Conservation (phyloP, 1,140 invertebrate genomes). For the Caenorhabditis tropicalis region DNA sequence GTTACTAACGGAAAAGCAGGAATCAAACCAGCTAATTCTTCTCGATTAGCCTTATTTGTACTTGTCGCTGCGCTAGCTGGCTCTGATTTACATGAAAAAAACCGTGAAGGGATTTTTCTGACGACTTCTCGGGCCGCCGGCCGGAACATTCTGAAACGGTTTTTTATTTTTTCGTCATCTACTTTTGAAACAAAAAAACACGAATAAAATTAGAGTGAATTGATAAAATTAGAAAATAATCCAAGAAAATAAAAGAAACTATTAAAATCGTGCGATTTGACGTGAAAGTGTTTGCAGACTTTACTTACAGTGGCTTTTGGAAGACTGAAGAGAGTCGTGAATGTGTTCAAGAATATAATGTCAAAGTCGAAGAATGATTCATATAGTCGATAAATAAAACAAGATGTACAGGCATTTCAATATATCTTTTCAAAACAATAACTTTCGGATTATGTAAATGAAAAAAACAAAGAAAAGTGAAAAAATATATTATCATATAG, state of each 20-base stretch:
- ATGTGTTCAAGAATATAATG: too few species aligned
- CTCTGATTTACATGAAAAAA: conserved; percentile 23
- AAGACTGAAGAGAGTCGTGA: too few species aligned
- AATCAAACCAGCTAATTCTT: background rate
- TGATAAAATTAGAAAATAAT: too few species aligned
- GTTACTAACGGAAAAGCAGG: conserved; percentile 37
- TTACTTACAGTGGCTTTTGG: too few species aligned
- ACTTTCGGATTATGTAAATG: too few species aligned
- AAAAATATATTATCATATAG: too few species aligned
- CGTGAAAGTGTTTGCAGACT: conserved; percentile 16
- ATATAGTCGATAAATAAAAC: too few species aligned
- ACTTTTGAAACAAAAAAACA: too few species aligned
- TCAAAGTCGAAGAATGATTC: too few species aligned
- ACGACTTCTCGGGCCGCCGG: background rate
- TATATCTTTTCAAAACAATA: too few species aligned
- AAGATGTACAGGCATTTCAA: too few species aligned
- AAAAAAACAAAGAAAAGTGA: too few species aligned
- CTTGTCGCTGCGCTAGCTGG: background rate
- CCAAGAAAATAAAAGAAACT: background rate
- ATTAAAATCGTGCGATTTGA: background rate
- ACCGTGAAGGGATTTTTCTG: background rate
- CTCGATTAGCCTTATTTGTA: background rate
- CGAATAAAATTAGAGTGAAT: background rate
- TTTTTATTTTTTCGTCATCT: background rate
- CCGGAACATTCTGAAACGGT: background rate